These are phyloP conservation scores for Micrasema minimum DNA, from an alignment of 1,140 invertebrate species.

Conservation along the genomic window DNA sequence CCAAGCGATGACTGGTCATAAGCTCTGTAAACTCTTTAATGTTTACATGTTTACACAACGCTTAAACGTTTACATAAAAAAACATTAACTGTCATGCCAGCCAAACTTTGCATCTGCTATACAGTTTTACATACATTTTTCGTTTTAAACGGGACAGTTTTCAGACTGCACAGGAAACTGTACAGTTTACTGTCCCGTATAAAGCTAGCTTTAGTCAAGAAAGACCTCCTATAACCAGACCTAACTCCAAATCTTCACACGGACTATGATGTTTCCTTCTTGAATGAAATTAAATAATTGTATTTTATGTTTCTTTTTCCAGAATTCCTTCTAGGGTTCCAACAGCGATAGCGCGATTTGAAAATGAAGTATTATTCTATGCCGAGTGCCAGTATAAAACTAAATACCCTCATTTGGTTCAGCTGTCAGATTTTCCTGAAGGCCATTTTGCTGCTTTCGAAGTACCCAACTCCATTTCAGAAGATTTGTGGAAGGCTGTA, in stretches of 20 bases:
- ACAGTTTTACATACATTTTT: too few species aligned
- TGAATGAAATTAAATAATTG: not conserved
- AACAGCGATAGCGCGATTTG: conserved; percentile 69
- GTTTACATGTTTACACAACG: too few species aligned
- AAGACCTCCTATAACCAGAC: not conserved
- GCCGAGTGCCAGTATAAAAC: conserved; percentile 64
- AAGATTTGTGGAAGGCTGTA: not conserved
- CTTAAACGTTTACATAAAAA: too few species aligned
- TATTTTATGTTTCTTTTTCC: not conserved
- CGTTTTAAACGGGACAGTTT: too few species aligned
- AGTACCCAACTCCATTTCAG: conserved; percentile 68
- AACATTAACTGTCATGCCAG: too few species aligned
- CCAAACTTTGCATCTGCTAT: too few species aligned
- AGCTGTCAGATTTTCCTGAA: conserved; percentile 69
- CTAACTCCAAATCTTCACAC: not conserved
- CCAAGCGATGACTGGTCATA: too few species aligned
- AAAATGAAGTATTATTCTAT: conserved; percentile 66
- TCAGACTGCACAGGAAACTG: too few species aligned
- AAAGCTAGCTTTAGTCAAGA: too few species aligned
- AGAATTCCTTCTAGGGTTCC: conserved; percentile 59
- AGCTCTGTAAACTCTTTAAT: too few species aligned
- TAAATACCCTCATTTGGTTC: conserved; percentile 69
- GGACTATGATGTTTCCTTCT: not conserved
- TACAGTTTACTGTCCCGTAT: too few species aligned
- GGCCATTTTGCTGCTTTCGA: conserved; percentile 87